Percentiles rank a stretch among this genome's conserved stretches.
Conservation (phyloP, 2,888 invertebrate genomes). For the Globia sparganii region DNA sequence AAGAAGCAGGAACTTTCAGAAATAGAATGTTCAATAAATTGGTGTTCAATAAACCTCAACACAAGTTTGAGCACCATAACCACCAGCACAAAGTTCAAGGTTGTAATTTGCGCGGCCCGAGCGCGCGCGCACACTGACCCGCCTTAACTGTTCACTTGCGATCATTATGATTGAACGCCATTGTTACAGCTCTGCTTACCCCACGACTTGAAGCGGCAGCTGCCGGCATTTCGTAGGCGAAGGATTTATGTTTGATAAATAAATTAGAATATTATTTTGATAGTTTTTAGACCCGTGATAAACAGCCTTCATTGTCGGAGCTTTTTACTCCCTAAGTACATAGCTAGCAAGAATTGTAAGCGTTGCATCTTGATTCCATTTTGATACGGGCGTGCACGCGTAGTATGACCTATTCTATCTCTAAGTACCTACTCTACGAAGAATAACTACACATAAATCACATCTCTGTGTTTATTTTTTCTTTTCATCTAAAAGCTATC, state of each 20-base stretch:
- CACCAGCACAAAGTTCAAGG: constrained; percentile 67
- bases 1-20: no score
- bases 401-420: background rate
- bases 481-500: no score
- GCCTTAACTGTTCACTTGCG: constrained; percentile 54
- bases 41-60: no score
- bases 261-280: background rate
- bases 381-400: background rate
- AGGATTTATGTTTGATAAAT: constrained; percentile 20
- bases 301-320: background rate
- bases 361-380: background rate
- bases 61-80: constrained; percentile 58
- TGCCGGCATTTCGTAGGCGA: constrained; percentile 32
- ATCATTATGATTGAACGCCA: constrained; percentile 47
- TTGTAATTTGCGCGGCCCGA: constrained; percentile 73
- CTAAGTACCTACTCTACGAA: background rate
- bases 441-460: background rate
- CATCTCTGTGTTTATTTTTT: background rate
- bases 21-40: no score
- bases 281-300: background rate
- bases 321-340: background rate
- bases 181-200: constrained; percentile 58
- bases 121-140: constrained; percentile 38
- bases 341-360: background rate
- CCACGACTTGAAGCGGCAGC: constrained; percentile 56